Conservation (phyloP, 1,140 invertebrate genomes). For the Eufriesea mexicana region DNA sequence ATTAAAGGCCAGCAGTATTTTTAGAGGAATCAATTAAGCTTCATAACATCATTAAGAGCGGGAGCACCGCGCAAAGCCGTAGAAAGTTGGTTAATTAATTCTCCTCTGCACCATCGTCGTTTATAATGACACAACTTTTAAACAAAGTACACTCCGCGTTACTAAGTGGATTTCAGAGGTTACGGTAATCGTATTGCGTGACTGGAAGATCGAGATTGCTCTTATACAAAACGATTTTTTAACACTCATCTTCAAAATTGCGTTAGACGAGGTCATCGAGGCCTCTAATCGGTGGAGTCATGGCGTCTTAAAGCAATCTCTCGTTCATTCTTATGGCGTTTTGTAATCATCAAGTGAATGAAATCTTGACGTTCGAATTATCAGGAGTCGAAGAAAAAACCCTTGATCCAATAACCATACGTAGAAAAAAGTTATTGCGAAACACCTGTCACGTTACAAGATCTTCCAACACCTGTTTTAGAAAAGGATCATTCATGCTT, state of each 20-base stretch:
- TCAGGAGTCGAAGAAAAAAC: not conserved
- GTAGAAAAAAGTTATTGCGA: not conserved
- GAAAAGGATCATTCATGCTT: not conserved
- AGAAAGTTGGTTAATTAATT: conserved; percentile 34
- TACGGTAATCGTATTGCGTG: not conserved
- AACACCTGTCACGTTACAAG: not conserved
- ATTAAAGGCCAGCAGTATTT: not conserved
- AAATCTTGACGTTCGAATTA: not conserved
- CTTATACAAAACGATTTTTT: not conserved
- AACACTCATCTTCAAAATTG: not conserved
- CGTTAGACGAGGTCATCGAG: not conserved
- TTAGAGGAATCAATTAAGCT: conserved; percentile 5
- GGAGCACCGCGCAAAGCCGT: not conserved
- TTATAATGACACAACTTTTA: conserved; percentile 38
- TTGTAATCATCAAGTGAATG: not conserved
- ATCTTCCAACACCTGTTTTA: not conserved
- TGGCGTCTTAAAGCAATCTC: not conserved
- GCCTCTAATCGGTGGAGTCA: not conserved
- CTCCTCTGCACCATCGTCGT: not conserved
- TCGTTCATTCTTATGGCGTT: not conserved
- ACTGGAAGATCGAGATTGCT: not conserved
- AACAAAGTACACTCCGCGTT: not conserved
- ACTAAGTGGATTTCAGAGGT: conserved; percentile 8
- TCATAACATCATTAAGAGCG: conserved; percentile 20
- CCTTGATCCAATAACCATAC: not conserved